Evolutionary conservation across 2,888 invertebrate species (phyloP).

Genomic region (Trissolcus brochymenae): DNA sequence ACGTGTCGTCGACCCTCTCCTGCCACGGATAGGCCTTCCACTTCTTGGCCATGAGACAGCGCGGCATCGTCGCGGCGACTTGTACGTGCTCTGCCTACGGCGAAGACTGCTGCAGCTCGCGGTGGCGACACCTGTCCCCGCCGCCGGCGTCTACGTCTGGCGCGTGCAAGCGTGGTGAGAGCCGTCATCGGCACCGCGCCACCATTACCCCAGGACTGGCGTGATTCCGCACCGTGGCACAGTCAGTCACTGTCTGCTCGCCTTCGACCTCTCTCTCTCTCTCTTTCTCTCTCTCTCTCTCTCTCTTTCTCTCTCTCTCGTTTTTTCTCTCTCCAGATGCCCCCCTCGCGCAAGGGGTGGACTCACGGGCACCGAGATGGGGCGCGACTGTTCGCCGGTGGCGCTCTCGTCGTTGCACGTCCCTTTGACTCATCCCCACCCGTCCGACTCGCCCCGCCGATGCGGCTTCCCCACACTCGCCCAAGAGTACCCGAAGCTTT

Average conservation of each 20-base stretch:
- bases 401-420: conserved; percentile 46
- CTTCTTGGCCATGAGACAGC: conserved; percentile 97
- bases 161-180: conserved; percentile 60
- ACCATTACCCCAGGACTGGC: conserved; percentile 59
- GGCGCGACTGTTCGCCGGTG: conserved; percentile 63
- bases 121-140: conserved; percentile 52
- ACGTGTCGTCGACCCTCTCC: conserved; percentile 78
- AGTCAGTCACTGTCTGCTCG: conserved; percentile 51
- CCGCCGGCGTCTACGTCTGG: conserved; percentile 66
- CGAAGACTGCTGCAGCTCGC: conserved; percentile 24
- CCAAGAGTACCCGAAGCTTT: conserved; percentile 8
- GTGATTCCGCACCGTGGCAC: conserved; percentile 46
- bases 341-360: conserved; percentile 50
- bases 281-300: not conserved
- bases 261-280: conserved; percentile 9
- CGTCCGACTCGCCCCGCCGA: conserved; percentile 54
- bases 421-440: conserved; percentile 41
- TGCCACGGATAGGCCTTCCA: conserved; percentile 92
- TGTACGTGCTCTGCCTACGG: conserved; percentile 10
- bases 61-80: conserved; percentile 83
- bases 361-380: conserved; percentile 58
- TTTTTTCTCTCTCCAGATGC: conserved; percentile 22
- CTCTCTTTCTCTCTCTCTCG: conserved; percentile 2
- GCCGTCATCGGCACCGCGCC: conserved; percentile 70
- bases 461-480: conserved; percentile 31